Evolutionary conservation across 2,888 invertebrate species (phyloP), one percentile per base, ranked within the genome.

Genomic region (Hydroisotoma schaefferi): DNA sequence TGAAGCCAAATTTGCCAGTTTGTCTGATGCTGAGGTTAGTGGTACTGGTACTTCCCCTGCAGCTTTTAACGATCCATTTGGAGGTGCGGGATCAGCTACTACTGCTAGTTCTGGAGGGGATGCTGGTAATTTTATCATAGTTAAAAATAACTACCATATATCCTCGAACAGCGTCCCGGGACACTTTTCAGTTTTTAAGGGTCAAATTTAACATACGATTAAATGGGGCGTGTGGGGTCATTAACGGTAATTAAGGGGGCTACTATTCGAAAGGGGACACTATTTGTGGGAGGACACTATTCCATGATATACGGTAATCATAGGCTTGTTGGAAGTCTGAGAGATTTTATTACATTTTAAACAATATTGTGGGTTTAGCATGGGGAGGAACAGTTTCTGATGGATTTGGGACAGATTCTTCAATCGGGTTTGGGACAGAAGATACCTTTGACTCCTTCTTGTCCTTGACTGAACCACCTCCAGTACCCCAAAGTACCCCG

Each of bases 1-100:
- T 73, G 85, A 91, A 2, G 88, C 90, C 1, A 91, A 92, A 76
- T 94, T 94, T 74, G 92, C 92, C 70, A 86, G 84, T 37, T 85
- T 85, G 23, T 74, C 72, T 15, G 62, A 57, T 48, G 52, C 40
- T 29, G 43, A 28, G 5, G 57, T 47, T 12, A 47, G 2, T 23
- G 56, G 4, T 51, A 22, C 58, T n/a, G 0, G 52, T 2, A 15
- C 49, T n/a, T 8, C 43, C 37, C n/a, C n/a, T n/a, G n/a, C n/a
- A n/a, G 69, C 73, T 8, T 75, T 80, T 71, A 83, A 59, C 2
- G 65, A 65, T 58, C 49, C 68, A 2, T 75, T 75, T 37, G 77
- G 77, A 1, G 60, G 80, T 20, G 46, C 52, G 2, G n/a, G n/a
- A n/a, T n/a, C n/a, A n/a, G n/a, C n/a, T n/a, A 25, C 61, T n/a